These are phyloP conservation scores for Tipula confusa DNA, from an alignment of 2,888 invertebrate genomes.

Conservation along the genomic window DNA sequence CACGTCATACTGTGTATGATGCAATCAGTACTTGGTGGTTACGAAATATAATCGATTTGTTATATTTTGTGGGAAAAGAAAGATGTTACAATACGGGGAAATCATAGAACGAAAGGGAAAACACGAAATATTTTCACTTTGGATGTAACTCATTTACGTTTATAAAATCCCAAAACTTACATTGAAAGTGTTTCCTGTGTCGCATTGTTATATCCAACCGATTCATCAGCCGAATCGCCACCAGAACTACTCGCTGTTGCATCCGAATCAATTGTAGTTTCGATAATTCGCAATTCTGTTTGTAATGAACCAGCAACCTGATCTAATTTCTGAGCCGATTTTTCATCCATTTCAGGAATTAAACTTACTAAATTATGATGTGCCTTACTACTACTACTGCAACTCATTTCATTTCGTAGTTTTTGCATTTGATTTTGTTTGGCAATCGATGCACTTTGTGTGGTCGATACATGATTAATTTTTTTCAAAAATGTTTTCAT, in stretches of 20 bases:
- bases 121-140: neutral
- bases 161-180: slow-evolving; percentile 56
- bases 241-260: slow-evolving; percentile 92
- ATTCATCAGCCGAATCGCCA: slow-evolving; percentile 90
- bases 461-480: slow-evolving; percentile 43
- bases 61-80: neutral
- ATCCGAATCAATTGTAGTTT: slow-evolving; percentile 80
- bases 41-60: neutral
- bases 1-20: neutral
- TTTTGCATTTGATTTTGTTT: slow-evolving; percentile 39
- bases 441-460: slow-evolving; percentile 39
- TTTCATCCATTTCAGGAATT: slow-evolving; percentile 50
- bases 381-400: neutral
- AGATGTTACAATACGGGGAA: neutral
- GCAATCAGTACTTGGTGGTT: neutral
- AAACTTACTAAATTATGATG: slow-evolving; percentile 36
- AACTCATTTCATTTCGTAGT: slow-evolving; percentile 33
- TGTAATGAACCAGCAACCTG: slow-evolving; percentile 68
- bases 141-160: neutral
- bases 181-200: slow-evolving; percentile 71
- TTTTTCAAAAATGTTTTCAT: slow-evolving; percentile 54
- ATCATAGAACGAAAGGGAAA: neutral
- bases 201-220: slow-evolving; percentile 70
- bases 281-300: slow-evolving; percentile 68
- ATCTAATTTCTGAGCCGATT: slow-evolving; percentile 58